Percentiles rank a stretch among this genome's conserved stretches.
Evolutionary conservation across 2,113 vertebrate species (phyloP).

Genomic region (Thalassoma bifasciatum): DNA sequence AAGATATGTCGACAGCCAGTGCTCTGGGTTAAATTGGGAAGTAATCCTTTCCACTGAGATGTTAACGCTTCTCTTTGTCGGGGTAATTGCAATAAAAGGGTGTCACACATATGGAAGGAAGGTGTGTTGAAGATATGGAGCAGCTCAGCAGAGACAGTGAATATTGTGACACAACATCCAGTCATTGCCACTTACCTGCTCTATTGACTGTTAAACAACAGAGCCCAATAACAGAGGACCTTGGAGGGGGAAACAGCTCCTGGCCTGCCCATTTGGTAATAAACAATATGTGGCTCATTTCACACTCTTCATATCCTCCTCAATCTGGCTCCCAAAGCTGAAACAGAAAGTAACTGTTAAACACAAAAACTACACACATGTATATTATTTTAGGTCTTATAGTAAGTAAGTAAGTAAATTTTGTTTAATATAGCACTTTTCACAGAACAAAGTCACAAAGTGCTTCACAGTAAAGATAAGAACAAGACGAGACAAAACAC

Average conservation of each 20-base stretch:
- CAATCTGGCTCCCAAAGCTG: background rate
- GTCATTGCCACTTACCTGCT: slow-evolving; percentile 61
- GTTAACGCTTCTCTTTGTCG: slow-evolving; percentile 28
- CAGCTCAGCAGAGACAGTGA: slow-evolving; percentile 22
- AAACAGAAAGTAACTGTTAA: background rate
- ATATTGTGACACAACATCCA: slow-evolving; percentile 25
- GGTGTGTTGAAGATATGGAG: slow-evolving; percentile 18
- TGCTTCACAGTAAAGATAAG: too few relatives aligned
- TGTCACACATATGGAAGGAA: background rate
- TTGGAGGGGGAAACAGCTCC: slow-evolving; percentile 33
- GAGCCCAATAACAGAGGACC: slow-evolving; percentile 40
- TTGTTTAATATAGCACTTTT: too few relatives aligned
- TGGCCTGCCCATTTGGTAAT: slow-evolving; percentile 28
- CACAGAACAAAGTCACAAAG: too few relatives aligned
- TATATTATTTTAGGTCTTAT: too few relatives aligned
- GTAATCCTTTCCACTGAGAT: slow-evolving; percentile 37
- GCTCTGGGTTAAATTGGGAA: slow-evolving; percentile 26
- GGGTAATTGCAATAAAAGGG: slow-evolving; percentile 28
- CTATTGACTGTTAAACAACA: slow-evolving; percentile 65
- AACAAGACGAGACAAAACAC: too few relatives aligned
- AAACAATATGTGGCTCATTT: slow-evolving; percentile 49
- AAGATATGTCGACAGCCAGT: slow-evolving; percentile 24
- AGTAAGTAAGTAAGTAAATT: too few relatives aligned
- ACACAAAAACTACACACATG: background rate
- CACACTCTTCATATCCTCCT: slow-evolving; percentile 25